Evolutionary conservation across 2,888 invertebrate species (phyloP), one percentile per base, ranked within the genome.

Genomic region (Aphidoletes aphidimyza): DNA sequence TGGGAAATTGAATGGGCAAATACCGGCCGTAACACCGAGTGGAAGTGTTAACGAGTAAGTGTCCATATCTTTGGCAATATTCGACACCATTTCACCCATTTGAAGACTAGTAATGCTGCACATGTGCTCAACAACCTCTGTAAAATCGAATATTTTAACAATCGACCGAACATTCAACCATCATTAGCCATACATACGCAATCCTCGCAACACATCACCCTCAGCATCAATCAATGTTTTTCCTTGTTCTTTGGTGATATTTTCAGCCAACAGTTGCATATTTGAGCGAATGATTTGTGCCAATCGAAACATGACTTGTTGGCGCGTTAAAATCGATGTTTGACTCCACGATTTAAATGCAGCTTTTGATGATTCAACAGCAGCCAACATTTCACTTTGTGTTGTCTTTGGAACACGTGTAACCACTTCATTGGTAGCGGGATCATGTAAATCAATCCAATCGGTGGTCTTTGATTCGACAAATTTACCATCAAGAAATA

Each of bases 1-100:
- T 0, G 99, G 99, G 90, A 99, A 99, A 90, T 99, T 99, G 90
- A 99, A 99, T 0, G 98, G 98, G n/a, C 97, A 96, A 87, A 99
- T 97, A 84, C 98, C 98, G 88, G 95, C 96, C 42, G 95, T 95
- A 3, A 90, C 90, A 69, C 99, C 99, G 0, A 99, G 91, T 0
- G 99, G 99, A 83, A 96, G 91, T 87, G 97, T 94, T 89, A 96
- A 96, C 14, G 97, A 96, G 87, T 96, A 93, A 0, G 97, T 97
- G 90, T 99, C 99, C 98, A 99, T 98, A 89, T 99, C 97, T 88
- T 95, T 97, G 6, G 98, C 95, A 47, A 90, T 88, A 86, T 93
- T 93, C 86, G 92, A 93, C 87, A 98, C 93, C 19, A 96, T 95
- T 91, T 99, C 99, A 0, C 99, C 99, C 89, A 98, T 93, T 88